These are phyloP conservation scores for Drosophila nebulosa DNA, from an alignment of 1,140 invertebrate species.

Conservation along the genomic window DNA sequence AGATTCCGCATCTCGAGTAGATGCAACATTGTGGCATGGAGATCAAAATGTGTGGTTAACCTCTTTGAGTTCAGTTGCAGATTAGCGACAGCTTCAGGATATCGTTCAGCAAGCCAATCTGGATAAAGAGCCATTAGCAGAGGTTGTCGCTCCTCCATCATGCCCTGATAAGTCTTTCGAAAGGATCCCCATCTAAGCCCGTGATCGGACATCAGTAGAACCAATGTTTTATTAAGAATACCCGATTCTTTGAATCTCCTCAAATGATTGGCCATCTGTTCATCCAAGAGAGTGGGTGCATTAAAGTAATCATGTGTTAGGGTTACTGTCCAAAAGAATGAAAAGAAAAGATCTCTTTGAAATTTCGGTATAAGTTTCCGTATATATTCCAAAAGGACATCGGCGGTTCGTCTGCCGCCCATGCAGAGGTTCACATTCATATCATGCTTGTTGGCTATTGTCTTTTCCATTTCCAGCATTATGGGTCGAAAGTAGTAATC, in stretches of 20 bases:
- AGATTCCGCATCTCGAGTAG: constrained; percentile 82
- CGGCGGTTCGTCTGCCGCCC: constrained; percentile 81
- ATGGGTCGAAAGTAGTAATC: constrained; percentile 19
- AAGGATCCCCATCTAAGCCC: constrained; percentile 22
- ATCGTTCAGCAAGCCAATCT: constrained; percentile 85
- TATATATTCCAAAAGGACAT: constrained; percentile 82
- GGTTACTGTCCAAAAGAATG: constrained; percentile 23
- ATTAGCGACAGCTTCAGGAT: constrained; percentile 85
- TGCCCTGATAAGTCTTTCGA: constrained; percentile 86
- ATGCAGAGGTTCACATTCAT: constrained; percentile 83
- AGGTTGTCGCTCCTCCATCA: constrained; percentile 92
- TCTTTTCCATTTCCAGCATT: background rate
- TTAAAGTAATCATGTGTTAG: constrained; percentile 70
- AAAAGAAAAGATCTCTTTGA: constrained; percentile 31
- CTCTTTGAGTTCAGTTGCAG: constrained; percentile 87
- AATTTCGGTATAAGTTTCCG: constrained; percentile 85
- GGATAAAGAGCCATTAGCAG: constrained; percentile 90
- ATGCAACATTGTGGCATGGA: constrained; percentile 87
- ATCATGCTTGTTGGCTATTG: constrained; percentile 54
- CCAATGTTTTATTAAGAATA: constrained; percentile 27
- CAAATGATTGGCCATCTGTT: background rate
- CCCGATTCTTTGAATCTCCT: constrained; percentile 3
- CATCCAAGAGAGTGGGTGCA: constrained; percentile 8
- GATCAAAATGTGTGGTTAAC: constrained; percentile 91
- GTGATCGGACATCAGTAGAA: constrained; percentile 40